A percentile compares a stretch with the other conserved stretches of the same genome.
Conservation (phyloP, 2,888 invertebrate genomes). For the Leptinotarsa tumamoca region DNA sequence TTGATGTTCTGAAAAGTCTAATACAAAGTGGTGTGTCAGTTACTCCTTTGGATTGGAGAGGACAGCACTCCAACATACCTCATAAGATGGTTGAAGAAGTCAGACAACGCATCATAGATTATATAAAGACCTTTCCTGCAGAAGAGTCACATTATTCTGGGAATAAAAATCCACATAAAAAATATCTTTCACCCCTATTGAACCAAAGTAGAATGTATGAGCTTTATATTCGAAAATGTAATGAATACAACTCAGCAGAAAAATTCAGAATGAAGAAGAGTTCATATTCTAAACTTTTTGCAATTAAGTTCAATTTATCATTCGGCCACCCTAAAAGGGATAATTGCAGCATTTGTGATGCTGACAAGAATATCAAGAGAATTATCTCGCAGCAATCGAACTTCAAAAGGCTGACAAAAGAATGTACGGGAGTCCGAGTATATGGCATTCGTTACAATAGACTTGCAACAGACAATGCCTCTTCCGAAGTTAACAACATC, state of each 20-base stretch:
- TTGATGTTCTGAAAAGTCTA: not conserved
- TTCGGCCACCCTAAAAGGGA: not conserved
- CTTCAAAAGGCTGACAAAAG: not conserved
- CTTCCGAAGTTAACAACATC: conserved; percentile 44
- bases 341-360: conserved; percentile 1
- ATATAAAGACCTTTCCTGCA: conserved; percentile 28
- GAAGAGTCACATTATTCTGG: conserved; percentile 36
- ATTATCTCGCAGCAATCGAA: not conserved
- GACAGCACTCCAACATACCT: not conserved
- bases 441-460: conserved; percentile 37
- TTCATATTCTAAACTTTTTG: not conserved
- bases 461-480: conserved; percentile 49
- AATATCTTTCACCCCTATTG: conserved; percentile 31
- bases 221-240: not conserved
- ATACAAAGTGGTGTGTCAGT: not conserved
- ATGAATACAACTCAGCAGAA: not conserved
- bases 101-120: not conserved
- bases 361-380: conserved; percentile 6
- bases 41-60: not conserved
- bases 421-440: not conserved
- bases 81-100: too few relatives aligned
- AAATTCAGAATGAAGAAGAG: not conserved
- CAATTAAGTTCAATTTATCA: not conserved
- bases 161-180: conserved; percentile 31
- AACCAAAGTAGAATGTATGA: conserved; percentile 7